phyloP scores from a whole-genome alignment of 2,888 invertebrate species.

The Onchidella celtica region DNA sequence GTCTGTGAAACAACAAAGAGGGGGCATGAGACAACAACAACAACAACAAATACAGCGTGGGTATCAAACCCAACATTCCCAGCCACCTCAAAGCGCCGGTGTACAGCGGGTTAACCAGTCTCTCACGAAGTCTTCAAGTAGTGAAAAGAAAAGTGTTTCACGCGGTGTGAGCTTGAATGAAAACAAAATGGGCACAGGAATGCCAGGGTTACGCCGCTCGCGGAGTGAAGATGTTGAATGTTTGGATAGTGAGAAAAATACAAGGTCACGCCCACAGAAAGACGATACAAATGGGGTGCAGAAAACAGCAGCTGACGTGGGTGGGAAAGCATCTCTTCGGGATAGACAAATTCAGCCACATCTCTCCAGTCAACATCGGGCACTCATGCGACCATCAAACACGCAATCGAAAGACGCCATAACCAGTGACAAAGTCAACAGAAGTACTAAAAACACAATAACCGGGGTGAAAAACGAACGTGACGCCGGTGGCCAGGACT shows the following conservation, averaged over 20 bases:
- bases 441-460: not conserved
- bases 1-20: not conserved
- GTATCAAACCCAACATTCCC: not conserved
- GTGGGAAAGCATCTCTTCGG: not conserved
- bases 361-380: not conserved
- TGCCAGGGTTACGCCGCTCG: too few relatives aligned
- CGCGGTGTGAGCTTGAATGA: too few relatives aligned
- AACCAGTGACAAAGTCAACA: not conserved
- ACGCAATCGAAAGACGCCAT: not conserved
- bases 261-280: not conserved
- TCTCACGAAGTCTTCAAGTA: too few relatives aligned
- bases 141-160: too few relatives aligned
- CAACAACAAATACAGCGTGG: not conserved
- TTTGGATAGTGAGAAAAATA: not conserved
- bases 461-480: not conserved
- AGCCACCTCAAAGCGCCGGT: not conserved
- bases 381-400: not conserved
- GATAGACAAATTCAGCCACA: not conserved
- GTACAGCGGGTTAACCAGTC: too few relatives aligned
- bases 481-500: not conserved
- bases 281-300: not conserved
- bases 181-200: too few relatives aligned
- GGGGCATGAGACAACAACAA: not conserved
- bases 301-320: not conserved
- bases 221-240: not conserved